These are phyloP conservation scores for Gambusia holbrooki DNA, from an alignment of 2,113 vertebrate genomes.

Conservation along the genomic window DNA sequence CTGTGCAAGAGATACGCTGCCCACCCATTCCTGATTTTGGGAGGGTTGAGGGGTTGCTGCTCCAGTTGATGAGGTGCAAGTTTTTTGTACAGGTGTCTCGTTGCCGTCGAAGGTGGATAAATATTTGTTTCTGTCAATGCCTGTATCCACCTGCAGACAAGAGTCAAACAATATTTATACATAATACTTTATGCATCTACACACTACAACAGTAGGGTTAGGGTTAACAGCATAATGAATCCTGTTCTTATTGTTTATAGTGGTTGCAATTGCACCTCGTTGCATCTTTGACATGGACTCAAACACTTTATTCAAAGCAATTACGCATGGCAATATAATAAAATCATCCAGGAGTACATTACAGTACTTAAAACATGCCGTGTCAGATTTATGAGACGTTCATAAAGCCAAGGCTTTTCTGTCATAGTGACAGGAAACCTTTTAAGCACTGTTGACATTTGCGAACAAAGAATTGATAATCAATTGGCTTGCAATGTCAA, in stretches of 20 bases:
- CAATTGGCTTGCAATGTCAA: background rate
- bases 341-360: constrained; percentile 27
- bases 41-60: constrained; percentile 23
- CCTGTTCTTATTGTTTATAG: constrained; percentile 8
- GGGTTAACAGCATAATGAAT: background rate
- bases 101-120: constrained; percentile 14
- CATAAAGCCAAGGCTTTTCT: background rate
- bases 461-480: background rate
- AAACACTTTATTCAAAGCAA: constrained; percentile 23
- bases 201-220: background rate
- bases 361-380: background rate
- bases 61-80: constrained; percentile 38
- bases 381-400: constrained; percentile 16
- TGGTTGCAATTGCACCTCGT: background rate
- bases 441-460: background rate
- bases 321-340: constrained; percentile 19
- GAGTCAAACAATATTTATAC: background rate
- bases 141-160: background rate
- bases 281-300: constrained; percentile 12
- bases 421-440: constrained; percentile 25
- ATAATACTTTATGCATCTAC: background rate
- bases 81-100: constrained; percentile 11
- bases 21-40: background rate
- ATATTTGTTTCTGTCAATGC: background rate
- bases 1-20: constrained; percentile 31